Conservation (phyloP, 2,797 vertebrate genomes). For the Sciaenops ocellatus region DNA sequence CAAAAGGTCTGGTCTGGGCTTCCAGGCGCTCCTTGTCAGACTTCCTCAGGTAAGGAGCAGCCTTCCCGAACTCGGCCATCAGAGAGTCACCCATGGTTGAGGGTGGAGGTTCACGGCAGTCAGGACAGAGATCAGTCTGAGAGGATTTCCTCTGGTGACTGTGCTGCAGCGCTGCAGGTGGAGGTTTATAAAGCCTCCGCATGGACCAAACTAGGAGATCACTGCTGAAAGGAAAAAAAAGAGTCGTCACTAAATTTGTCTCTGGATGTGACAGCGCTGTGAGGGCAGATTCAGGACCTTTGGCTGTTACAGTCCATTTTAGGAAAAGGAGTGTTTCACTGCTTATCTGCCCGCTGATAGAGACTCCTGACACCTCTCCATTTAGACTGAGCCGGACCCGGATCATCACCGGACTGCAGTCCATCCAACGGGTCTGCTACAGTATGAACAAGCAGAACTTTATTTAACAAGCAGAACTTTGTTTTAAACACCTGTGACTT, state of each 20-base stretch:
- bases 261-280: conserved; percentile 31
- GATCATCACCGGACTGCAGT: neutral
- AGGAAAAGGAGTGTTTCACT: conserved; percentile 62
- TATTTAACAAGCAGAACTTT: neutral
- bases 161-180: conserved; percentile 35
- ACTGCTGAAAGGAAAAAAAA: conserved; percentile 25
- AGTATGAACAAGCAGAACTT: neutral
- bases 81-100: conserved; percentile 86
- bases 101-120: conserved; percentile 31
- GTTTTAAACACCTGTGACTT: no score
- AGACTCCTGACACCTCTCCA: conserved; percentile 49
- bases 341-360: conserved; percentile 68
- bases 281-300: conserved; percentile 82
- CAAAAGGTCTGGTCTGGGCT: conserved; percentile 91
- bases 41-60: conserved; percentile 90
- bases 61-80: conserved; percentile 92
- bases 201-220: conserved; percentile 81
- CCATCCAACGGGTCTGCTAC: neutral
- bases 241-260: conserved; percentile 61
- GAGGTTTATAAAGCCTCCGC: conserved; percentile 70
- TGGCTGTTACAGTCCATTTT: conserved; percentile 80
- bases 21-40: conserved; percentile 93
- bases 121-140: conserved; percentile 6
- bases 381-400: conserved; percentile 40
- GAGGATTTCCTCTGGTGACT: conserved; percentile 32